Conservation (phyloP, 2,113 vertebrate genomes). For the Caretta caretta region DNA sequence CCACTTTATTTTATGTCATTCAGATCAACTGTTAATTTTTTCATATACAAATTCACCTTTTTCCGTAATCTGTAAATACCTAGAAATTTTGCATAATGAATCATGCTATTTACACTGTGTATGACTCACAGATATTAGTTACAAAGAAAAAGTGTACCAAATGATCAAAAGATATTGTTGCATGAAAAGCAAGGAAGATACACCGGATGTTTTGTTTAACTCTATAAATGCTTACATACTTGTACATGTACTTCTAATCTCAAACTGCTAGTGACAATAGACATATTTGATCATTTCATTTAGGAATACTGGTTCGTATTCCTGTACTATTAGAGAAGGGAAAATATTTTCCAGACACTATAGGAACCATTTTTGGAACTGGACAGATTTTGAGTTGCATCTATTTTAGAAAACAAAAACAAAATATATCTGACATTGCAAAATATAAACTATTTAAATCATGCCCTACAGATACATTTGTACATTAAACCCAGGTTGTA, state of each 20-base stretch:
- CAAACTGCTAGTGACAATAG: conserved; percentile 60
- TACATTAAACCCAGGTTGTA: conserved; percentile 65
- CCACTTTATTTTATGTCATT: conserved; percentile 71
- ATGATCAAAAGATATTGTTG: conserved; percentile 54
- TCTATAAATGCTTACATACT: conserved; percentile 62
- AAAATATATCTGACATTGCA: conserved; percentile 63
- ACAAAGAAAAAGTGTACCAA: conserved; percentile 72
- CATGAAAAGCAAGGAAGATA: conserved; percentile 65
- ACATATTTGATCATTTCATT: conserved; percentile 54
- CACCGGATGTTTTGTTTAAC: conserved; percentile 39
- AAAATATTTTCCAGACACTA: conserved; percentile 63
- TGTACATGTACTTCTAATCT: conserved; percentile 63
- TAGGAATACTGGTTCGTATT: conserved; percentile 44
- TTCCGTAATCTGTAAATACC: conserved; percentile 65
- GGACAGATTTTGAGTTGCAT: conserved; percentile 58
- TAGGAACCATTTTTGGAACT: conserved; percentile 60
- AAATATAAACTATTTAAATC: conserved; percentile 74
- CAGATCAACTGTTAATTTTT: conserved; percentile 66
- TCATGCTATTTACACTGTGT: conserved; percentile 78
- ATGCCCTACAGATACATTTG: conserved; percentile 72
- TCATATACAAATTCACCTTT: conserved; percentile 74
- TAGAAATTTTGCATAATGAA: conserved; percentile 74
- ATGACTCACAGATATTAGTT: conserved; percentile 61
- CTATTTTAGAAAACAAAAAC: conserved; percentile 62
- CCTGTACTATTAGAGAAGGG: conserved; percentile 49